phyloP scores from a whole-genome alignment of 2,888 invertebrate genomes.

The Platypus cylindrus region DNA sequence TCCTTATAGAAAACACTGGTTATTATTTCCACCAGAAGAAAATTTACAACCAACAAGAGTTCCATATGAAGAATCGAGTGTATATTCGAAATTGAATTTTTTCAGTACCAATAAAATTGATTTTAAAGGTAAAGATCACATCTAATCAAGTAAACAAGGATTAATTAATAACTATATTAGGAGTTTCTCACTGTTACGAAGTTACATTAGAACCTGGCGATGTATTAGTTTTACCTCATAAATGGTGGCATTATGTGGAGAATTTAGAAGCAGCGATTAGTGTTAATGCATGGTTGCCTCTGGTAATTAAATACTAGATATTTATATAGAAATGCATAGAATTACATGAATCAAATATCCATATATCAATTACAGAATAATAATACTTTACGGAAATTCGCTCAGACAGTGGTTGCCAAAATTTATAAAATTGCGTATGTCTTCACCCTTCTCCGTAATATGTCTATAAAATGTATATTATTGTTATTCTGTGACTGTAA shows the following conservation, averaged over 20 bases:
- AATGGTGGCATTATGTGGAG: slow-evolving; percentile 98
- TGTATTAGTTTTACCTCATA: slow-evolving; percentile 74
- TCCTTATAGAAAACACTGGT: slow-evolving; percentile 69
- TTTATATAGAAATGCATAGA: neutral
- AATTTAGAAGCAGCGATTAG: slow-evolving; percentile 59
- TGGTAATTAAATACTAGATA: no score
- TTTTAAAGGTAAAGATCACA: slow-evolving; percentile 35
- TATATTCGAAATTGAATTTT: slow-evolving; percentile 77
- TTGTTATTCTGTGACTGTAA: no score
- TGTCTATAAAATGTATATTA: no score
- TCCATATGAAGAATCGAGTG: slow-evolving; percentile 93
- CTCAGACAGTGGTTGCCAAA: no score
- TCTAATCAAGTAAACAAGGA: no score
- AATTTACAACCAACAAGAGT: slow-evolving; percentile 66
- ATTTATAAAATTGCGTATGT: no score
- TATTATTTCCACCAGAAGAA: slow-evolving; percentile 73
- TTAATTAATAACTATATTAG: slow-evolving; percentile 22
- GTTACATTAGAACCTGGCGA: slow-evolving; percentile 72
- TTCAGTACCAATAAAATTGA: slow-evolving; percentile 45
- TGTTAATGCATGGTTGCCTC: slow-evolving; percentile 59
- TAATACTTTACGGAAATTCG: no score
- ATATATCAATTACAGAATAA: neutral
- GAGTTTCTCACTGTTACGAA: slow-evolving; percentile 27
- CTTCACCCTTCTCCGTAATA: no score
- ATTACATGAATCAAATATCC: neutral